Evolutionary conservation across 1,140 invertebrate genomes (phyloP).

Genomic region (Zaprionus gabonicus): DNA sequence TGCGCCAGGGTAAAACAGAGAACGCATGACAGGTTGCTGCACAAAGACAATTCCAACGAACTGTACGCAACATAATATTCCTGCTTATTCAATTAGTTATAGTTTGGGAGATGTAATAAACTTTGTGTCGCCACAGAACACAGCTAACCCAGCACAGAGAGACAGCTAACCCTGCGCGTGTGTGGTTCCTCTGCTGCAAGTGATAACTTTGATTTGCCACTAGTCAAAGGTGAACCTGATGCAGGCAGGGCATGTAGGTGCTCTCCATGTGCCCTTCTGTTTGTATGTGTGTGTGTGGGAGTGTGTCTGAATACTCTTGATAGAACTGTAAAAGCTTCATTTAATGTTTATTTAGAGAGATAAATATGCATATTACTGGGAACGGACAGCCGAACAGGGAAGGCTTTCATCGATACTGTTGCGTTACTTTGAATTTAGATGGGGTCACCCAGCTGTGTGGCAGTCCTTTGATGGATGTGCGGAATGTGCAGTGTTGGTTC

Average conservation of each 20-base stretch:
- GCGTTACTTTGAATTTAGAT: not conserved
- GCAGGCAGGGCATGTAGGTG: no score
- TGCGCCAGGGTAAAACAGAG: not conserved
- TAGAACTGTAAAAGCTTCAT: not conserved
- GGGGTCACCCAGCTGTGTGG: not conserved
- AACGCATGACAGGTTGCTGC: not conserved
- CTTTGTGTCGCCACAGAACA: not conserved
- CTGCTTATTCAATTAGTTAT: not conserved
- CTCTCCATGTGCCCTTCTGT: no score
- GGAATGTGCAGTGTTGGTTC: not conserved
- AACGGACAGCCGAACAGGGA: not conserved
- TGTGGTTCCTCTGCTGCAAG: not conserved
- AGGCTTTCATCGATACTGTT: not conserved
- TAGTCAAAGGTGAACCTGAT: not conserved
- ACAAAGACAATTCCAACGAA: not conserved
- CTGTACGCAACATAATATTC: not conserved
- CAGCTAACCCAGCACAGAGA: no score
- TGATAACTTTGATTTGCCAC: not conserved
- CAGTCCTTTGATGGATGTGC: conserved; percentile 19
- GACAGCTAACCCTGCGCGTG: no score
- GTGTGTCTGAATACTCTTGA: no score
- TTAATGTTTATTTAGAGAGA: not conserved
- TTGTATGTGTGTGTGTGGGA: no score
- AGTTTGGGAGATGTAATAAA: not conserved
- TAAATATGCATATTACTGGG: not conserved